These are phyloP conservation scores for Brachynemurus nebulosus DNA, from an alignment of 2,888 invertebrate genomes.

Conservation along the genomic window DNA sequence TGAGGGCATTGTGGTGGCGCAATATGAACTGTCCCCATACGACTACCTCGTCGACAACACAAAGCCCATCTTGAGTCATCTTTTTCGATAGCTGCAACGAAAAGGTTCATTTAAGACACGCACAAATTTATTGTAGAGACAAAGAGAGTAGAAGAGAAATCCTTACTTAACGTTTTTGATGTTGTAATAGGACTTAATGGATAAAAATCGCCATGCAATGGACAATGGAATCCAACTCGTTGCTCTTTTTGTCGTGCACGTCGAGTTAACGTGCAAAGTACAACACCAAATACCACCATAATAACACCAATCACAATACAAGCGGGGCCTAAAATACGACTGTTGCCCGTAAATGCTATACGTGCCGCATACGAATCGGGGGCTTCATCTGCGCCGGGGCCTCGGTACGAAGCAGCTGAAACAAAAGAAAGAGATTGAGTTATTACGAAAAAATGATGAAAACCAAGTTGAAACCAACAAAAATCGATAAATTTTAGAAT, in stretches of 20 bases:
- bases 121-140: neutral
- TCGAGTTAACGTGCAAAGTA: slow-evolving; percentile 50
- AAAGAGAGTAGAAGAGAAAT: neutral
- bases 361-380: slow-evolving; percentile 57
- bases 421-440: slow-evolving; percentile 3
- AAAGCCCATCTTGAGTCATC: slow-evolving; percentile 23
- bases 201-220: slow-evolving; percentile 64
- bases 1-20: slow-evolving; percentile 58
- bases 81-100: slow-evolving; percentile 29
- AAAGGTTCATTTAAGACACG: neutral
- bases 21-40: slow-evolving; percentile 31
- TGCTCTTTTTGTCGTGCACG: slow-evolving; percentile 51
- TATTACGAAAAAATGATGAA: neutral
- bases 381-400: slow-evolving; percentile 56
- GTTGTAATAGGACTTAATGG: slow-evolving; percentile 51
- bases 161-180: slow-evolving; percentile 26
- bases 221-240: slow-evolving; percentile 61
- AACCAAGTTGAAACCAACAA: neutral
- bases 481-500: no score
- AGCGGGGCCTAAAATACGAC: slow-evolving; percentile 55
- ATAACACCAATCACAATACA: slow-evolving; percentile 60
- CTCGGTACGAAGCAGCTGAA: slow-evolving; percentile 58
- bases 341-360: slow-evolving; percentile 60
- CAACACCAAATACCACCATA: slow-evolving; percentile 52
- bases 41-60: slow-evolving; percentile 30